Conservation (phyloP, 2,797 vertebrate species). For the Podargus strigoides region DNA sequence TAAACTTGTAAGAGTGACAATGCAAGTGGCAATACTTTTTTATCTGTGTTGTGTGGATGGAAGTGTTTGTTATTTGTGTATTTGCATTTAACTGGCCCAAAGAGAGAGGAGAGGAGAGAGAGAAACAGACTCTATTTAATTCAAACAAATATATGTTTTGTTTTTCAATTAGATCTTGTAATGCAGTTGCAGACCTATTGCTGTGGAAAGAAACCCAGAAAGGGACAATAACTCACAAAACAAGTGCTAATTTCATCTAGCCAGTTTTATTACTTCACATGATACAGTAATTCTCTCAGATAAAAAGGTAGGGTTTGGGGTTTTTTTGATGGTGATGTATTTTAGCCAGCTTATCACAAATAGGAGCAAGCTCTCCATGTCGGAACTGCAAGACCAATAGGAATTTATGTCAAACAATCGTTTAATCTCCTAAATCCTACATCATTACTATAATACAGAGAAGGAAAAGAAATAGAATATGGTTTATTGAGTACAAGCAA, state of each 20-base stretch:
- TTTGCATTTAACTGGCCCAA: not conserved
- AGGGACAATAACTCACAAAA: not conserved
- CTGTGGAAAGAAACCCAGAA: not conserved
- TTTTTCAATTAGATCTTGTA: slow-evolving; percentile 4
- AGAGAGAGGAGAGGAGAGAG: not conserved
- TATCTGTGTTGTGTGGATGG: not conserved
- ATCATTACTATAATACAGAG: not conserved
- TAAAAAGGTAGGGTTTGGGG: rapidly evolving
- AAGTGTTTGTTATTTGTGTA: not conserved
- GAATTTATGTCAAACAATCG: not conserved
- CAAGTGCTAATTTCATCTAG: not conserved
- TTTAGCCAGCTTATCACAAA: not conserved
- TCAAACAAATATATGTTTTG: not conserved
- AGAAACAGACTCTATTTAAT: not conserved
- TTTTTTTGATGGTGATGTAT: not conserved
- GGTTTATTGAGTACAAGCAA: not conserved
- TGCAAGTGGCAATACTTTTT: not conserved
- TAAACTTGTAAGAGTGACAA: not conserved
- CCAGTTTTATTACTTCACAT: not conserved
- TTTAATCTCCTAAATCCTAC: not conserved
- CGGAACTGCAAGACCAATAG: not conserved
- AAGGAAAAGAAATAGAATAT: not conserved
- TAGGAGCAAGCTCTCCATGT: not conserved
- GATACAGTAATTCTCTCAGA: not conserved
- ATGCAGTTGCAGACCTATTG: not conserved